These are phyloP conservation scores for Drosophila persimilis DNA, from an alignment of 1,140 invertebrate species.

Conservation along the genomic window DNA sequence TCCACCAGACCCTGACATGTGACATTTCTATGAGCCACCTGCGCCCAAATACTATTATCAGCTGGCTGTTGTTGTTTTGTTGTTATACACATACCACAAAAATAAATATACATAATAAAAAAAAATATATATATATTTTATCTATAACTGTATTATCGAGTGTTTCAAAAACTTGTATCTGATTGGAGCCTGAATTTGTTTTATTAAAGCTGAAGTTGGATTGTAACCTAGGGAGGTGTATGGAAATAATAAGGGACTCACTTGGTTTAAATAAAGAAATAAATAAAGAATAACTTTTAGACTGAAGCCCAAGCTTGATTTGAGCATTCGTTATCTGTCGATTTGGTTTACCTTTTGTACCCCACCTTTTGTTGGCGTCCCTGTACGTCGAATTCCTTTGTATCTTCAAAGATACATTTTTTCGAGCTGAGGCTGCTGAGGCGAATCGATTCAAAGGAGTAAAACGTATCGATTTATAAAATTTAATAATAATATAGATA, in stretches of 20 bases:
- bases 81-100: constrained; percentile 50
- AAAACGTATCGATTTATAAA: too few species aligned
- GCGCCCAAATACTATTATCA: constrained; percentile 54
- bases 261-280: background rate
- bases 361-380: too few species aligned
- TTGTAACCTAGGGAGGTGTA: background rate
- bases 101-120: constrained; percentile 37
- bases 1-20: constrained; percentile 53
- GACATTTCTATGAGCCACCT: constrained; percentile 55
- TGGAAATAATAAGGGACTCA: background rate
- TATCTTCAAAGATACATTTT: too few species aligned
- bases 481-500: too few species aligned
- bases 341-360: too few species aligned
- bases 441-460: too few species aligned
- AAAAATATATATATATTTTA: constrained; percentile 32
- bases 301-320: too few species aligned
- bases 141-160: constrained; percentile 48
- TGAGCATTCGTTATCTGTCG: too few species aligned
- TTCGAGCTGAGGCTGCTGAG: too few species aligned
- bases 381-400: too few species aligned
- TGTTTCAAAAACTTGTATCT: constrained; percentile 53
- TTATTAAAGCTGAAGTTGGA: constrained; percentile 2
- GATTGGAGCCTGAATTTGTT: background rate
- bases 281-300: background rate
- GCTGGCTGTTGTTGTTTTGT: constrained; percentile 71